Base-by-base conservation (phyloP, 2,797 vertebrate genomes). In the Lophotriccus pileatus region DNA sequence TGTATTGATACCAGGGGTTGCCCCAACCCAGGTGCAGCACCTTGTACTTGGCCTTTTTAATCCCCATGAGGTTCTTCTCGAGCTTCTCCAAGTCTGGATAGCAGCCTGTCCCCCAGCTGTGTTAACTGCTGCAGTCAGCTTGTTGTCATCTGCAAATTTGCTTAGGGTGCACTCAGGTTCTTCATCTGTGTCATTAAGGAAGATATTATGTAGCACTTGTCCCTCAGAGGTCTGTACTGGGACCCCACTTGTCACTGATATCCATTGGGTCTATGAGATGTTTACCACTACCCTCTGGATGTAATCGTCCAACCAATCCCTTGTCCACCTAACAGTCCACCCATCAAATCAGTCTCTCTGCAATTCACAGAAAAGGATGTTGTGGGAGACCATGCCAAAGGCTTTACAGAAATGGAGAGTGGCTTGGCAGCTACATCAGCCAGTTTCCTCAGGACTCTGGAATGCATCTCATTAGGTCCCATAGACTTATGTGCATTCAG, bases 1-100 rank as follows among this genome's bases (percentile, higher is more conserved):
- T 62, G 5, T n/a, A 9, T 1, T 34, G 12, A 4, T 60, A 13
- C 6, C 4, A 6, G 14, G 6, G 14, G 2, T 34, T 73, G n/a
- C n/a, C 24, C 37, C 39, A 14, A 81, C 34, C 18, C 14, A 32
- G 34, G 12, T 53, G 30, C 8, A 53, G 39, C 46, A 20, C 34
- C 14, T 20, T 24, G 11, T 5, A 22, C 21, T 34, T 74, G 21
- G 16, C 24, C 6, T 63, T 30, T 37, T 66, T 58, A 44, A 87
- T 36, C 7, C 9, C 37, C n/a, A 1, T 10, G 13, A n/a, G 10
- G 18, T 72, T 49, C 25, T 28, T 39, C 14, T 34, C 14, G 22
- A 6, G 7, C 44, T 67, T 46, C 28, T 74, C 7, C 12, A 41
- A 13, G 25, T 47, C 10, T 77, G 55, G 34, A 53, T 53, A 18